phyloP scores from a whole-genome alignment of 2,797 vertebrate genomes.

The Eulemur albifrons region DNA sequence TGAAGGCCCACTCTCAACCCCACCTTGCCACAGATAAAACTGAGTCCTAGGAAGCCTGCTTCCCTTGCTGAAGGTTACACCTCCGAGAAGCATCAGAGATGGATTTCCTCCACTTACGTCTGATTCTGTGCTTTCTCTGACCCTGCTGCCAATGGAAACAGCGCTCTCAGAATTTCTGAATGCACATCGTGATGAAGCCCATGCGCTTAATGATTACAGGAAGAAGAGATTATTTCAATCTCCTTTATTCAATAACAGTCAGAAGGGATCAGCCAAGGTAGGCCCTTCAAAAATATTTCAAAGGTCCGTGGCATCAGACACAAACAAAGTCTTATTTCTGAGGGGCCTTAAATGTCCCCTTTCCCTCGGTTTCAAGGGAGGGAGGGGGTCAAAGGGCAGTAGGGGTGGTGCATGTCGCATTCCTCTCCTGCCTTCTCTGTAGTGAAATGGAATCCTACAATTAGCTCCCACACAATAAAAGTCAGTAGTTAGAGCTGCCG shows the following conservation, averaged over 20 bases:
- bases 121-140: background rate
- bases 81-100: background rate
- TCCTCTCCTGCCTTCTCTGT: background rate
- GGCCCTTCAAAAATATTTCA: background rate
- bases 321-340: background rate
- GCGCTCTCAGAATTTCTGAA: background rate
- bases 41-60: background rate
- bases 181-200: rapidly evolving
- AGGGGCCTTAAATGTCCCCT: too few relatives aligned
- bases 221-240: background rate
- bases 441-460: background rate
- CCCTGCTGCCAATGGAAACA: background rate
- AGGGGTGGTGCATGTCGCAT: rapidly evolving
- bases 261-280: background rate
- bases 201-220: rapidly evolving
- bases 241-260: background rate
- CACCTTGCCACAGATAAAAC: background rate
- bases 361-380: background rate
- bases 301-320: background rate
- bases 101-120: rapidly evolving
- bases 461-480: background rate
- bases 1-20: rapidly evolving
- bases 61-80: background rate
- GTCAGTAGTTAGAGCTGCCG: background rate
- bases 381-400: background rate